A percentile compares a stretch with the other conserved stretches of the same genome.
phyloP scores from a whole-genome alignment of 2,797 vertebrate genomes.

The Microctenopoma steveboyesi region DNA sequence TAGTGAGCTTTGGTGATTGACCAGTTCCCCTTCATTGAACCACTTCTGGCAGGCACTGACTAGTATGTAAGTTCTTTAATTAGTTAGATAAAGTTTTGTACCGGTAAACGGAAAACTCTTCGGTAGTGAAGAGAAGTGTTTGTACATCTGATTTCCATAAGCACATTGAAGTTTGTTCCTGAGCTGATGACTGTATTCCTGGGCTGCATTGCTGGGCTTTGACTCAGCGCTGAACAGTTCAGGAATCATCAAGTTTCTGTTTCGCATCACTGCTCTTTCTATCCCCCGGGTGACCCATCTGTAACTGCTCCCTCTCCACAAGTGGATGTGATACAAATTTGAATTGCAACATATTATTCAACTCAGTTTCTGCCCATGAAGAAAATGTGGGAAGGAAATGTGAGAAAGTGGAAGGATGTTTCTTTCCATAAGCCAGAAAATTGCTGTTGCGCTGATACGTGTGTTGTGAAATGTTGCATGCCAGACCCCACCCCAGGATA shows the following conservation, averaged over 20 bases:
- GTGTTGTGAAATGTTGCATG: slow-evolving; percentile 30
- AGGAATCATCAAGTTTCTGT: slow-evolving; percentile 27
- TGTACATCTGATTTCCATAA: slow-evolving; percentile 5
- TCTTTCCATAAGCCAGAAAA: slow-evolving; percentile 31
- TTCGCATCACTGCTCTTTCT: slow-evolving; percentile 35
- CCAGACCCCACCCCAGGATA: slow-evolving; percentile 46
- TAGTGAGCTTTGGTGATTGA: neutral
- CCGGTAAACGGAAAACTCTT: neutral
- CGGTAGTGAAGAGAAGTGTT: neutral
- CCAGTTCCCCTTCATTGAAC: neutral
- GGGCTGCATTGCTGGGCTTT: slow-evolving; percentile 22
- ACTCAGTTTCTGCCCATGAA: slow-evolving; percentile 7
- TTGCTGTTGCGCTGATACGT: slow-evolving; percentile 24
- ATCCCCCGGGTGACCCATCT: slow-evolving; percentile 41
- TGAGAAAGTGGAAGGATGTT: slow-evolving; percentile 14
- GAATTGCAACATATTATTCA: slow-evolving; percentile 27
- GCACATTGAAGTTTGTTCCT: neutral
- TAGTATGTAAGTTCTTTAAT: neutral
- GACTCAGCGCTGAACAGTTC: slow-evolving; percentile 28
- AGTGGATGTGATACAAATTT: slow-evolving; percentile 46
- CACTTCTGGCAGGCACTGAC: too few species aligned
- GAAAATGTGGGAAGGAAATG: slow-evolving; percentile 3
- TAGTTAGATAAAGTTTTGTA: neutral
- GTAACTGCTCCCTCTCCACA: slow-evolving; percentile 37
- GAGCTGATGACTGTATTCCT: slow-evolving; percentile 15